These are phyloP conservation scores for Pavo muticus DNA, from an alignment of 2,113 vertebrate genomes.

Conservation along the genomic window DNA sequence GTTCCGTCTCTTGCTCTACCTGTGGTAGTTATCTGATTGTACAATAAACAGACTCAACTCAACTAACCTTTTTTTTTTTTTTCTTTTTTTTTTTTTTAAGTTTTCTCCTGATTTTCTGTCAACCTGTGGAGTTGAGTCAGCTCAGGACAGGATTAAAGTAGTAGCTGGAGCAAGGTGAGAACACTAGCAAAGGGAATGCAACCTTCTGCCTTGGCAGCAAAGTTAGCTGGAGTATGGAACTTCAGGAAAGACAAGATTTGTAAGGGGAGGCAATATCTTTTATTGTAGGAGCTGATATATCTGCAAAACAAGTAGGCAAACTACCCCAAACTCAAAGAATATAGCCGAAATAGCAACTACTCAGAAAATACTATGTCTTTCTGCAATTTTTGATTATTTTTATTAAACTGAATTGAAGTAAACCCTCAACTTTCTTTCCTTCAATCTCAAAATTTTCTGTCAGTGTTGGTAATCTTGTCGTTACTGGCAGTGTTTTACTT, in stretches of 20 bases:
- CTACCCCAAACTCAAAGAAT: neutral
- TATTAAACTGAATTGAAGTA: neutral
- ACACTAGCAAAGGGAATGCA: neutral
- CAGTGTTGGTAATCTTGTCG: neutral
- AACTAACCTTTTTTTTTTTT: neutral
- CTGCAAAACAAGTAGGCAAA: neutral
- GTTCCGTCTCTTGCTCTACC: neutral
- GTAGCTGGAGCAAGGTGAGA: neutral
- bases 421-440: neutral
- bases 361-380: neutral
- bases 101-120: neutral
- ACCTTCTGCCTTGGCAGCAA: neutral
- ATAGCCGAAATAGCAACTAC: neutral
- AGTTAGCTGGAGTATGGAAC: neutral
- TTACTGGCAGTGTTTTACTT: neutral
- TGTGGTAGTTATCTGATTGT: neutral
- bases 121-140: neutral
- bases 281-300: neutral
- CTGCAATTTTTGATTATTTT: neutral
- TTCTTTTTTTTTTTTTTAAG: too few relatives aligned
- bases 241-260: neutral
- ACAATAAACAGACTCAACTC: neutral
- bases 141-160: neutral
- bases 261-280: neutral
- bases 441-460: neutral